Base-by-base conservation (phyloP, 2,888 invertebrate species). In the Temnothorax unifasciatus region DNA sequence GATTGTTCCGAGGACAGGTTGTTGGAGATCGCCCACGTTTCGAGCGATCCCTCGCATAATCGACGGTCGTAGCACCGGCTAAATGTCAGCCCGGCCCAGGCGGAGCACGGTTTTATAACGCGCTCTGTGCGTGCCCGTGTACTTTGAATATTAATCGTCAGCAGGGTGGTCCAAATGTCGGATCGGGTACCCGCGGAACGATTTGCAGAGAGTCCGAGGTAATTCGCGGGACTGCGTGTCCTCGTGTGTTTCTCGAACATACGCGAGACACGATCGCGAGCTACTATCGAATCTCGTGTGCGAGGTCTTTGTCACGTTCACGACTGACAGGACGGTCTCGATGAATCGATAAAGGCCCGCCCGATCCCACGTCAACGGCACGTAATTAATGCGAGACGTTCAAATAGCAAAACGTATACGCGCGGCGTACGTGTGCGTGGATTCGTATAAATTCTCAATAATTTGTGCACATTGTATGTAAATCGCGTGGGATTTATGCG, bases 141-240 rank as follows among this genome's bases (percentile, higher is more conserved):
- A 88, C 79, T 90, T 88, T 92, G 92, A 93, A 92, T 93, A 93
- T 92, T 91, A 93, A 93, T 91, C 75, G 87, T 92, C 90, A 91
- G 91, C 92, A 89, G 91, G 92, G 93, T 92, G 93, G 92, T 92
- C 93, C 91, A 90, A 91, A 87, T 87, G 86, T 86, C 86, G 85
- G 68, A 52, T 29, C 64, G 29, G 41, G 18, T 4, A 34, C 9
- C 54, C 69, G 34, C 8, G 44, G 15, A 47, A 50, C 41, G 54
- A 77, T 47, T 63, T 50, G 50, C 34, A 41, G 11, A 41, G 64
- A 25, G 66, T 9, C 25, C 66, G 54, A 54, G 41, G 18, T 44
- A 57, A 68, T 68, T 77, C 29, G 52, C 52, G 64, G 13, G 77
- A 66, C n/a, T n/a, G 29, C 29, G n/a, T 66, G 52, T 57, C 54